A percentile compares a stretch with the other conserved stretches of the same genome.
Conservation (phyloP, 2,888 invertebrate genomes). For the Xestia xanthographa region DNA sequence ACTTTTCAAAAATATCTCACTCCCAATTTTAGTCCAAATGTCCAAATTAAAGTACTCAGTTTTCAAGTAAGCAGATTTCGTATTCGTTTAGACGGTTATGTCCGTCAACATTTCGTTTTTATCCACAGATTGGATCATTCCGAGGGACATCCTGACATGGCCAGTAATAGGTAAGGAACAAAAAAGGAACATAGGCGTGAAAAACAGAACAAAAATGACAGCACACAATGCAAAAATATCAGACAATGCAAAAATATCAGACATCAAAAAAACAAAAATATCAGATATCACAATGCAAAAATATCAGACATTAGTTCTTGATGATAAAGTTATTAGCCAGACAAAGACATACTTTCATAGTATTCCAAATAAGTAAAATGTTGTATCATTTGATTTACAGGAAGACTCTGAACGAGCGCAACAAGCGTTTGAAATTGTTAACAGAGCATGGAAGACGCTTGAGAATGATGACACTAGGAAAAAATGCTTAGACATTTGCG, state of each 20-base stretch:
- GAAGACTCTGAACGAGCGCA: constrained; percentile 98
- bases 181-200: constrained; percentile 63
- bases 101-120: constrained; percentile 90
- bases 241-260: constrained; percentile 25
- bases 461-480: constrained; percentile 98
- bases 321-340: constrained; percentile 54
- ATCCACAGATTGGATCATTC: constrained; percentile 87
- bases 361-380: constrained; percentile 36
- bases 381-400: constrained; percentile 85
- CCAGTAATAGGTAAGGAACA: constrained; percentile 84
- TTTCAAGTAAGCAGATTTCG: constrained; percentile 62
- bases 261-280: constrained; percentile 25
- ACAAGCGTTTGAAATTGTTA: constrained; percentile 97
- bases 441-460: constrained; percentile 98
- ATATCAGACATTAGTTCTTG: constrained; percentile 43
- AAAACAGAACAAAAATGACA: constrained; percentile 43
- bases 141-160: constrained; percentile 77
- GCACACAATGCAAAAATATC: constrained; percentile 20
- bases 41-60: constrained; percentile 27
- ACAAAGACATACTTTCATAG: constrained; percentile 33
- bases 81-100: constrained; percentile 87
- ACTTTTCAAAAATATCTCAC: constrained; percentile 25
- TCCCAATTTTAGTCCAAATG: constrained; percentile 17
- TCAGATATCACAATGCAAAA: constrained; percentile 29
- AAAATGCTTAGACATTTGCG: constrained; percentile 98